Evolutionary conservation across 2,797 vertebrate species (phyloP).

Genomic region (Ciconia nigra): DNA sequence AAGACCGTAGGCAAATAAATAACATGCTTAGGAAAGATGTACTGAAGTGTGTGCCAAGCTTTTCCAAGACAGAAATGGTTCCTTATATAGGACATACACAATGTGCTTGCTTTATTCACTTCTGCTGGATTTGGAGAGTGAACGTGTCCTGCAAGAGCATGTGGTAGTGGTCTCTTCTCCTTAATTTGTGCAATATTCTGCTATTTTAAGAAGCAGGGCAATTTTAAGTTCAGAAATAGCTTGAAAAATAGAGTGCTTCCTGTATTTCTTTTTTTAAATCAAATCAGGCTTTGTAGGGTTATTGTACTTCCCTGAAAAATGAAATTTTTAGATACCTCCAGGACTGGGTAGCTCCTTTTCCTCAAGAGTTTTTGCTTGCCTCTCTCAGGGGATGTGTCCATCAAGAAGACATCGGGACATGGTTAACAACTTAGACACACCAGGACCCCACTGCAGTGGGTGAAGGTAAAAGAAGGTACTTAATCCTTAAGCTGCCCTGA

Average conservation of each 20-base stretch:
- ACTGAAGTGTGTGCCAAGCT: background rate
- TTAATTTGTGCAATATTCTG: background rate
- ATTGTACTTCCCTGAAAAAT: background rate
- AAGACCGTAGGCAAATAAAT: background rate
- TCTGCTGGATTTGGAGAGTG: background rate
- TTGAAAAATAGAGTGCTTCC: background rate
- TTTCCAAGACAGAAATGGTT: background rate
- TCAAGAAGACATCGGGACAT: rapidly evolving
- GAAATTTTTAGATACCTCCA: background rate
- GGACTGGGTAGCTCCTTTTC: background rate
- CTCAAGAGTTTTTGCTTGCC: background rate
- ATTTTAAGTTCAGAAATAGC: background rate
- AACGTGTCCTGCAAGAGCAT: background rate
- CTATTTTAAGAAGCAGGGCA: background rate
- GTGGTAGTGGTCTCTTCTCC: background rate
- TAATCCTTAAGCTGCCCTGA: background rate
- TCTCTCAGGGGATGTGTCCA: background rate
- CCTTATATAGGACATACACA: background rate
- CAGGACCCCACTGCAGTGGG: background rate
- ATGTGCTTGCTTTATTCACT: background rate
- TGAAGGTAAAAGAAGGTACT: background rate
- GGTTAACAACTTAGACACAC: background rate
- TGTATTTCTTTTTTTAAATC: background rate
- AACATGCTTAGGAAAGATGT: background rate
- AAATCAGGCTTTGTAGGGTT: background rate